Percentiles rank a stretch among this genome's conserved stretches.
Evolutionary conservation across 2,797 vertebrate genomes (phyloP).

Genomic region (Trachurus trachurus): DNA sequence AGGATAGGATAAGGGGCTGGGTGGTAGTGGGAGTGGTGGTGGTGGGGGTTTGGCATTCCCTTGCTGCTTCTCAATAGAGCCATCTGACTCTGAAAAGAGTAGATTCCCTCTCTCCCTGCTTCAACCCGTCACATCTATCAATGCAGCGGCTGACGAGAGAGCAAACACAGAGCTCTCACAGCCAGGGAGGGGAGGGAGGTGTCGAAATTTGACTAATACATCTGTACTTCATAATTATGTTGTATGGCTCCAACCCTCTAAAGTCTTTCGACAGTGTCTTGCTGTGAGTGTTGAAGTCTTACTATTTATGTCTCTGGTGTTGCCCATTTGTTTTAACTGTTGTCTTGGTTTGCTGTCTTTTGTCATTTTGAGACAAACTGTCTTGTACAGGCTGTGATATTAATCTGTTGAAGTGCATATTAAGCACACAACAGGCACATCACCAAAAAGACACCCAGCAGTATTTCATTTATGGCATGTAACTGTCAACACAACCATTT

Average conservation of each 20-base stretch:
- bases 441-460: constrained; percentile 7
- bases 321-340: constrained; percentile 61
- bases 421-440: constrained; percentile 32
- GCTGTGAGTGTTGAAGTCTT: constrained; percentile 66
- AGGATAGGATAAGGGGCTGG: constrained; percentile 23
- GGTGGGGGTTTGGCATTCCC: constrained; percentile 42
- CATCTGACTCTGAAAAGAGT: constrained; percentile 62
- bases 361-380: constrained; percentile 61
- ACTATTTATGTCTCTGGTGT: constrained; percentile 68
- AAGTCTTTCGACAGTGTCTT: constrained; percentile 59
- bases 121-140: constrained; percentile 69
- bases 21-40: not conserved
- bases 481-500: constrained; percentile 29
- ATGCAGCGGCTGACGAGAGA: constrained; percentile 47
- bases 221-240: constrained; percentile 74
- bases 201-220: constrained; percentile 64
- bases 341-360: constrained; percentile 62
- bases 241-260: constrained; percentile 57
- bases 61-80: constrained; percentile 62
- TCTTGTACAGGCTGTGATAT: constrained; percentile 50
- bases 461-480: constrained; percentile 20
- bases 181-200: constrained; percentile 31
- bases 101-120: constrained; percentile 57
- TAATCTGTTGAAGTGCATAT: constrained; percentile 49
- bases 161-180: constrained; percentile 46